phyloP scores from a whole-genome alignment of 2,113 vertebrate genomes.

The Myiagra hebetior region DNA sequence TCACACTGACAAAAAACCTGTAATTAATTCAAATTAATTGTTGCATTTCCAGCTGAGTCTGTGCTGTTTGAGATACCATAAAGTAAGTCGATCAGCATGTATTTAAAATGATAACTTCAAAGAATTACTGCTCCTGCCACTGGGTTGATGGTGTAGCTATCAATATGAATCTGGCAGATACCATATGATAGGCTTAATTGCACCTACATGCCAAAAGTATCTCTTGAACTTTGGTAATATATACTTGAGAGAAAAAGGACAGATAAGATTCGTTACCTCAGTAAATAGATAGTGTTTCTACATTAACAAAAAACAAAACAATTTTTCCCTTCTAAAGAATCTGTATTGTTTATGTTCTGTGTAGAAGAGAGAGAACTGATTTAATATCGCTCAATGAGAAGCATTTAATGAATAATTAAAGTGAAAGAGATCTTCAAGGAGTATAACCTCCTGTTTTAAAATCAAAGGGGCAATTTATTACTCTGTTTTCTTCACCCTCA shows the following conservation, averaged over 20 bases:
- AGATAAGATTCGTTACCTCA: background rate
- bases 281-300: background rate
- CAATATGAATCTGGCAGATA: background rate
- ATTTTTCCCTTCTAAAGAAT: background rate
- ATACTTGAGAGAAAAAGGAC: background rate
- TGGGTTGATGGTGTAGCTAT: background rate
- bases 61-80: background rate
- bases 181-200: background rate
- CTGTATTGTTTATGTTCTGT: background rate
- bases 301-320: background rate
- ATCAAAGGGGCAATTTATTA: background rate
- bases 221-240: background rate
- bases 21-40: background rate
- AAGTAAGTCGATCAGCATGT: background rate
- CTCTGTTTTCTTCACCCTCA: background rate
- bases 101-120: background rate
- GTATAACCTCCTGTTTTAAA: background rate
- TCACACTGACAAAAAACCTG: background rate
- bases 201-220: background rate
- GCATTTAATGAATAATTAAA: background rate
- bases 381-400: background rate
- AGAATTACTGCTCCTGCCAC: background rate
- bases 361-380: background rate
- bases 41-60: background rate
- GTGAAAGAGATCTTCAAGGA: background rate